These are phyloP conservation scores for Sebastes iracundus DNA, from an alignment of 2,797 vertebrate species.

Conservation along the genomic window DNA sequence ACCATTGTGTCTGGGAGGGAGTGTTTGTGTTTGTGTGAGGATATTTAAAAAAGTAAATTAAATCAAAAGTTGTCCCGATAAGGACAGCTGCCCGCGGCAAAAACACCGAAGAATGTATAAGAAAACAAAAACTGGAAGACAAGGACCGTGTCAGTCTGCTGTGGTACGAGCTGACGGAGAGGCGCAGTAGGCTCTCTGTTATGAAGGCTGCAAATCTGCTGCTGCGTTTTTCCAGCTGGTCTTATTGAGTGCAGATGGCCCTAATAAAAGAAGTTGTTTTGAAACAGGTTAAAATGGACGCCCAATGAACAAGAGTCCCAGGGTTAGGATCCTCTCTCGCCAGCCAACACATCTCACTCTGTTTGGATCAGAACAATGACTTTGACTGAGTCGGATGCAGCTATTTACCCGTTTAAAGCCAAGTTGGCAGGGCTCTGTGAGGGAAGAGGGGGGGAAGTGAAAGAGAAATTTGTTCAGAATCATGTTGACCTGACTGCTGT, in stretches of 20 bases:
- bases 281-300: constrained; percentile 52
- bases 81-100: neutral
- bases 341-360: constrained; percentile 23
- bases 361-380: constrained; percentile 14
- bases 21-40: neutral
- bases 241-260: constrained; percentile 59
- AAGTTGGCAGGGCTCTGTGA: neutral
- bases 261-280: constrained; percentile 65
- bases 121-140: neutral
- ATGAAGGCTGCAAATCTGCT: neutral
- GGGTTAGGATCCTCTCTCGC: constrained; percentile 5
- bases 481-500: neutral
- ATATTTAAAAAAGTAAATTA: constrained; percentile 1
- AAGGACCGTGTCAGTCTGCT: constrained; percentile 2
- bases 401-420: neutral
- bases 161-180: constrained; percentile 8
- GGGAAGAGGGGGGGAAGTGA: neutral
- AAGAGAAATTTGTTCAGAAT: neutral
- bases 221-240: constrained; percentile 55
- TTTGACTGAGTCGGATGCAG: neutral
- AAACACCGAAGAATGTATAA: neutral
- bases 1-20: neutral
- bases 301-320: constrained; percentile 4
- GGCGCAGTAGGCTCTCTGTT: constrained; percentile 29
- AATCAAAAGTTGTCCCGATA: neutral